Evolutionary conservation across 2,888 invertebrate species (phyloP).

Genomic region (Nomada ferruginata): DNA sequence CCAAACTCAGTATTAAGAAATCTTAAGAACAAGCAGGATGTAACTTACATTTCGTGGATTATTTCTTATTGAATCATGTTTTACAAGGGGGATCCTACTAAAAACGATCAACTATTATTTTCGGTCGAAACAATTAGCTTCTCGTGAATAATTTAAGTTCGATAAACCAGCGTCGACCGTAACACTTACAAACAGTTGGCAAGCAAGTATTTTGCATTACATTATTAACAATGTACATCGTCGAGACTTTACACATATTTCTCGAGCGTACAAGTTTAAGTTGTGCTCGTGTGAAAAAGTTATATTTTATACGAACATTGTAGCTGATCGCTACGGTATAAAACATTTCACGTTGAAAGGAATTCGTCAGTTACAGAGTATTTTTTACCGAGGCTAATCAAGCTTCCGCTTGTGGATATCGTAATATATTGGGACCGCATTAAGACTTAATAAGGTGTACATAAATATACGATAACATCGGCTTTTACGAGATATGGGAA

Average conservation of each 20-base stretch:
- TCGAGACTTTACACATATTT: slow-evolving; percentile 74
- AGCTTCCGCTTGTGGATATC: slow-evolving; percentile 75
- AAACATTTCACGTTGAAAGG: slow-evolving; percentile 29
- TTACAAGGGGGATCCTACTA: slow-evolving; percentile 29
- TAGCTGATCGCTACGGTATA: slow-evolving; percentile 43
- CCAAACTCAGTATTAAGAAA: slow-evolving; percentile 79
- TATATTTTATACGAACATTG: slow-evolving; percentile 42
- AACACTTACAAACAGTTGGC: slow-evolving; percentile 71
- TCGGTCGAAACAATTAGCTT: slow-evolving; percentile 62
- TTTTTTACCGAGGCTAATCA: slow-evolving; percentile 61
- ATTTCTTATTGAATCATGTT: slow-evolving; percentile 61
- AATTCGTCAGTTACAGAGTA: slow-evolving; percentile 18
- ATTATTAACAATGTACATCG: slow-evolving; percentile 63
- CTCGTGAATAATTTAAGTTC: slow-evolving; percentile 73
- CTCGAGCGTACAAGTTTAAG: slow-evolving; percentile 41
- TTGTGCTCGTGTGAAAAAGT: slow-evolving; percentile 39
- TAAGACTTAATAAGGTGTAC: slow-evolving; percentile 75
- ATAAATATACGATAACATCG: slow-evolving; percentile 60
- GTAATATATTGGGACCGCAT: slow-evolving; percentile 76
- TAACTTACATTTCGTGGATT: slow-evolving; percentile 57
- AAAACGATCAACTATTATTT: slow-evolving; percentile 42
- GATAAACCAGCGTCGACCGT: slow-evolving; percentile 63
- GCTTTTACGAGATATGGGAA: slow-evolving; percentile 66
- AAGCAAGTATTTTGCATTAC: slow-evolving; percentile 72
- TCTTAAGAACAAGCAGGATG: slow-evolving; percentile 56